Percentiles rank a stretch among this genome's conserved stretches.
Evolutionary conservation across 2,888 invertebrate species (phyloP).

Genomic region (Nephrotoma flavescens): DNA sequence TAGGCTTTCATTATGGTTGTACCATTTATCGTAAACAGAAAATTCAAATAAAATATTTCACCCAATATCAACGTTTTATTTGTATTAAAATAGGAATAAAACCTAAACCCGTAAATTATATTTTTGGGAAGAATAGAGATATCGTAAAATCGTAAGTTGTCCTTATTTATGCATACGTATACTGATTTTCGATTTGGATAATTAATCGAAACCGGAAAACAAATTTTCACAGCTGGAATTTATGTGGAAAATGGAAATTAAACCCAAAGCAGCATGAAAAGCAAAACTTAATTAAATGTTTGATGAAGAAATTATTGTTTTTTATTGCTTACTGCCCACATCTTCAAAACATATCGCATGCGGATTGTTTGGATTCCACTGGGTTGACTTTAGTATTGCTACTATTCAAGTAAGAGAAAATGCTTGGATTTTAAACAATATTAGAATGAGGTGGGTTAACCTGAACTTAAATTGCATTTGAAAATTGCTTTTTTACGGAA

Average conservation of each 20-base stretch:
- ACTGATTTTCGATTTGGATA: neutral
- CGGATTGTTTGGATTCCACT: neutral
- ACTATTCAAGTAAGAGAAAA: neutral
- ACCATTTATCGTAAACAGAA: too few species aligned
- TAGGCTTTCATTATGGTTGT: too few species aligned
- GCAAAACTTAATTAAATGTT: neutral
- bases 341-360: neutral
- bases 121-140: too few species aligned
- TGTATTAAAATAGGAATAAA: too few species aligned
- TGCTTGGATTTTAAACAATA: neutral
- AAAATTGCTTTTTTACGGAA: too few species aligned
- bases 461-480: too few species aligned
- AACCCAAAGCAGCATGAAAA: neutral
- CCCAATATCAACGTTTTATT: too few species aligned
- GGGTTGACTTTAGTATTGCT: neutral
- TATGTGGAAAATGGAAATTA: neutral
- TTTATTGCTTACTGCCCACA: neutral
- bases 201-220: neutral
- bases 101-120: too few species aligned
- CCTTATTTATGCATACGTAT: neutral
- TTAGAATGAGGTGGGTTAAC: too few species aligned
- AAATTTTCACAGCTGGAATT: neutral
- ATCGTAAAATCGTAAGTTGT: neutral
- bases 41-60: too few species aligned
- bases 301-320: neutral